phyloP scores from a whole-genome alignment of 2,113 vertebrate genomes.

The Microtus oregoni region DNA sequence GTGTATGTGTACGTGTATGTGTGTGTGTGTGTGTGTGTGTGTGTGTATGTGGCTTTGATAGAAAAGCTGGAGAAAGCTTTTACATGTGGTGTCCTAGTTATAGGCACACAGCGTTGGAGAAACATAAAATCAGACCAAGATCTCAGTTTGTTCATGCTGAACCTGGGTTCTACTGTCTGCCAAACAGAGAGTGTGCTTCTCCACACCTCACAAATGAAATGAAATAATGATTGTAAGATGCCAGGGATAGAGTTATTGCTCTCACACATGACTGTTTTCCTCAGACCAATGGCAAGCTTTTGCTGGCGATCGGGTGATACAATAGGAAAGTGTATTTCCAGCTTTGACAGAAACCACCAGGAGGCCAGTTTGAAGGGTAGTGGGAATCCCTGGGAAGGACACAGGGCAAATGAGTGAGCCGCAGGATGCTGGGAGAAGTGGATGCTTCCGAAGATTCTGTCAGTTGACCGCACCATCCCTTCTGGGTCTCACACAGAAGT shows the following conservation, averaged over 20 bases:
- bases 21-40: not conserved
- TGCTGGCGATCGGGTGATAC: not conserved
- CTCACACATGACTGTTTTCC: slow-evolving; percentile 15
- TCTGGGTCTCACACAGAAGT: not conserved
- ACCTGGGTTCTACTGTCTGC: not conserved
- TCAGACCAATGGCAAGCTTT: not conserved
- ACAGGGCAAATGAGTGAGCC: not conserved
- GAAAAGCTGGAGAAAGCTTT: not conserved
- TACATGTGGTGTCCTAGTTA: not conserved
- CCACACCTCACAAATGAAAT: not conserved
- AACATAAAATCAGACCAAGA: not conserved
- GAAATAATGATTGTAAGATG: not conserved
- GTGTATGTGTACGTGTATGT: not conserved
- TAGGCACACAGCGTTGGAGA: not conserved
- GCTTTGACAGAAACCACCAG: not conserved
- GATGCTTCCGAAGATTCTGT: slow-evolving; percentile 12
- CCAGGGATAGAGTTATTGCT: not conserved
- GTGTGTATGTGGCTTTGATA: not conserved
- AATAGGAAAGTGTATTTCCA: not conserved
- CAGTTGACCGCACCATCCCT: not conserved
- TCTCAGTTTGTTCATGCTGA: not conserved
- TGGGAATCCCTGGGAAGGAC: not conserved
- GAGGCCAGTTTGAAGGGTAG: not conserved
- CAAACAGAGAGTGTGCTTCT: not conserved
- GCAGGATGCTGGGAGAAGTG: not conserved